Evolutionary conservation across 2,797 vertebrate species (phyloP).

Genomic region (Poeciliopsis turneri): DNA sequence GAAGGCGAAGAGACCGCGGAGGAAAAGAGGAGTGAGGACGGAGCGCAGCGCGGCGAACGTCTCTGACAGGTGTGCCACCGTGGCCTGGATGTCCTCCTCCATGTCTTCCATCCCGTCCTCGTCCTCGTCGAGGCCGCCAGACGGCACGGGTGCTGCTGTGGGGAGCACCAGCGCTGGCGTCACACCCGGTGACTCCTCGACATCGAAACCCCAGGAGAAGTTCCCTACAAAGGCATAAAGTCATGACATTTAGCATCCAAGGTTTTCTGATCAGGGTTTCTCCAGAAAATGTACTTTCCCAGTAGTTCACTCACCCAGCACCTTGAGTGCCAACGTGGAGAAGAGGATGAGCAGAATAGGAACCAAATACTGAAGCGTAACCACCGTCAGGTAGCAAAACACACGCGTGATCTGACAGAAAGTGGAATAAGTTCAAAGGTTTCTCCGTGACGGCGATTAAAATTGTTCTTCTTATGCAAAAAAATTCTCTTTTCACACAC

Average conservation of each 20-base stretch:
- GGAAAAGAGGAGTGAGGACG: conserved; percentile 86
- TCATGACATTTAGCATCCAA: not conserved
- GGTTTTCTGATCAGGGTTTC: too few relatives aligned
- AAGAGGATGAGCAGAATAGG: conserved; percentile 90
- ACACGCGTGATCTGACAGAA: conserved; percentile 87
- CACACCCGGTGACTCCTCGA: conserved; percentile 68
- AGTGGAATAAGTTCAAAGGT: too few relatives aligned
- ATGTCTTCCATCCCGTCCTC: conserved; percentile 80
- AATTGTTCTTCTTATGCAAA: not conserved
- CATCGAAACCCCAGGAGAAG: conserved; percentile 87
- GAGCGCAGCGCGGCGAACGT: conserved; percentile 77
- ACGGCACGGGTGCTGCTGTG: conserved; percentile 26
- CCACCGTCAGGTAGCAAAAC: conserved; percentile 92
- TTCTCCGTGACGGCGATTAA: not conserved
- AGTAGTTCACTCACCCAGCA: conserved; percentile 81
- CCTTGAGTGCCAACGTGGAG: conserved; percentile 89
- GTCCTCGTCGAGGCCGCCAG: conserved; percentile 55
- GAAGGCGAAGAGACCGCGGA: conserved; percentile 89
- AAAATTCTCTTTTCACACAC: not conserved
- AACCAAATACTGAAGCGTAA: conserved; percentile 92
- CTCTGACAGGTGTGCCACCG: conserved; percentile 82
- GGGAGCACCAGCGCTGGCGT: conserved; percentile 66
- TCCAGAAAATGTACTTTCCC: too few relatives aligned
- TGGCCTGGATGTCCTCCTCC: conserved; percentile 84
- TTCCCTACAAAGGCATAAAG: conserved; percentile 78